A percentile compares a stretch with the other conserved stretches of the same genome.
phyloP scores from a whole-genome alignment of 2,888 invertebrate genomes.

The Sialis fuliginosa region DNA sequence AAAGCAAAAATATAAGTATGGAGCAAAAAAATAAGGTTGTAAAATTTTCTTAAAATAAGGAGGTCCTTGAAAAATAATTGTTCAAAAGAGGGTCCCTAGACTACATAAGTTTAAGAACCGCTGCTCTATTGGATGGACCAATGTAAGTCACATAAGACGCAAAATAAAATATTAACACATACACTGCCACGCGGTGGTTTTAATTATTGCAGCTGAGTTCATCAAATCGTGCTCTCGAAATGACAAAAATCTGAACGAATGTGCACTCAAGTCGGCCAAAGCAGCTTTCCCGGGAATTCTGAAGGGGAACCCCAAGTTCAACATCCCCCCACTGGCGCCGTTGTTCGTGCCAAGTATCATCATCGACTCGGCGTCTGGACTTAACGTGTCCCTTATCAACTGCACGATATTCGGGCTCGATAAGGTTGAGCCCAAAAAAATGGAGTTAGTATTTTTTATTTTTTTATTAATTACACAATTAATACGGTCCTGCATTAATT shows the following conservation, averaged over 20 bases:
- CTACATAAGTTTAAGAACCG: too few species aligned
- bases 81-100: too few species aligned
- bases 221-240: constrained; percentile 15
- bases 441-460: constrained; percentile 10
- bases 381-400: constrained; percentile 14
- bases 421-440: constrained; percentile 10
- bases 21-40: too few species aligned
- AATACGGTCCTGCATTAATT: background rate
- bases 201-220: constrained; percentile 12
- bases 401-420: constrained; percentile 14
- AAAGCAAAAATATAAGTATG: too few species aligned
- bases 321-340: constrained; percentile 17
- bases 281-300: constrained; percentile 12
- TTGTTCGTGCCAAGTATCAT: constrained; percentile 14
- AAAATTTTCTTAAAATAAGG: too few species aligned
- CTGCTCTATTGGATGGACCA: too few species aligned
- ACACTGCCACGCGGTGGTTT: background rate
- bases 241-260: constrained; percentile 16
- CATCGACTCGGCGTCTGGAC: constrained; percentile 12
- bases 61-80: too few species aligned
- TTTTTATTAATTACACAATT: constrained; percentile 9
- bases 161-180: too few species aligned
- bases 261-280: constrained; percentile 14
- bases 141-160: too few species aligned
- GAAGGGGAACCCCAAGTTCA: constrained; percentile 16